phyloP scores from a whole-genome alignment of 2,888 invertebrate genomes.

The Vesta saturnalis region DNA sequence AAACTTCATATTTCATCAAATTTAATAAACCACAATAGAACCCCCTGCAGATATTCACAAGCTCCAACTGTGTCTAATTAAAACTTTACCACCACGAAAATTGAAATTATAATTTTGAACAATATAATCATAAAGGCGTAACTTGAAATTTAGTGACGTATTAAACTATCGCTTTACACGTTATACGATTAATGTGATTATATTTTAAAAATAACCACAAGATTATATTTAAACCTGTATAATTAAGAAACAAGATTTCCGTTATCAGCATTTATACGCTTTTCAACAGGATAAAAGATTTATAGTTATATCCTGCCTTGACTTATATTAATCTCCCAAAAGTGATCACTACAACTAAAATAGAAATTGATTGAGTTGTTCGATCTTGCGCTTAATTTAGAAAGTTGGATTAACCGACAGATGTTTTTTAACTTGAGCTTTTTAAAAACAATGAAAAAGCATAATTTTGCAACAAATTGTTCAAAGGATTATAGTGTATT shows the following conservation, averaged over 20 bases:
- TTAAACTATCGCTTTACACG: background rate
- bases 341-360: slow-evolving; percentile 17
- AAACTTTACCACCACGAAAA: background rate
- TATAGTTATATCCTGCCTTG: background rate
- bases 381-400: slow-evolving; percentile 18
- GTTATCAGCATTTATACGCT: slow-evolving; percentile 1
- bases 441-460: background rate
- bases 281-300: background rate
- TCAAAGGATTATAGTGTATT: slow-evolving; percentile 51
- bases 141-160: background rate
- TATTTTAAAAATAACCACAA: background rate
- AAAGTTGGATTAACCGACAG: background rate
- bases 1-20: too few relatives aligned
- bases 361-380: slow-evolving; percentile 30
- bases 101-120: background rate
- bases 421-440: background rate
- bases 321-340: background rate
- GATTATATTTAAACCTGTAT: background rate
- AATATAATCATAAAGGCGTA: slow-evolving; percentile 1
- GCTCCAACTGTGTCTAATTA: background rate
- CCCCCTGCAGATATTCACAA: background rate
- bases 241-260: slow-evolving; percentile 1
- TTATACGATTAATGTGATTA: background rate
- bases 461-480: slow-evolving; percentile 19
- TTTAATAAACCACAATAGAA: background rate